Percentiles rank a stretch among this genome's conserved stretches.
phyloP scores from a whole-genome alignment of 2,113 vertebrate species.

The Malurus alboscapulatus region DNA sequence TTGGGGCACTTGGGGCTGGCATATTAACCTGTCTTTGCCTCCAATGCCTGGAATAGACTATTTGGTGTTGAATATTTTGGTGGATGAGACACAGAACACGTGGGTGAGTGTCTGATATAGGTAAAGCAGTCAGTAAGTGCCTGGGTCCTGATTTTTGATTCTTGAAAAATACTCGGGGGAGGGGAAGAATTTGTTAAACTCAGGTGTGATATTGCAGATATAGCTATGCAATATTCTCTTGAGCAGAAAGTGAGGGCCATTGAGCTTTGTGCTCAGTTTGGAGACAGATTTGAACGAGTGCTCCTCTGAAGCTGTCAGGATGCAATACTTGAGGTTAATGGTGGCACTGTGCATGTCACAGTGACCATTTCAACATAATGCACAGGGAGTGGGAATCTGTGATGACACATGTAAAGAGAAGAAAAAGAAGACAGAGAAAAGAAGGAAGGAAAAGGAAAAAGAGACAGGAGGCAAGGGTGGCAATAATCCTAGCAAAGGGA shows the following conservation, averaged over 20 bases:
- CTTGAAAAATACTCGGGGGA: not conserved
- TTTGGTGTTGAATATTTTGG: not conserved
- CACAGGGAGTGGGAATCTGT: not conserved
- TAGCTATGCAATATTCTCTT: not conserved
- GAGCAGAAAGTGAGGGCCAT: not conserved
- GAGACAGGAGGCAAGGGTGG: not conserved
- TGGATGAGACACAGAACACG: not conserved
- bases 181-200: not conserved
- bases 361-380: not conserved
- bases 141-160: not conserved
- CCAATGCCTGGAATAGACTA: not conserved
- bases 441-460: not conserved
- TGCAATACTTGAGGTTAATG: not conserved
- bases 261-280: not conserved
- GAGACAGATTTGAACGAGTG: not conserved
- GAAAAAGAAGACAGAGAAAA: not conserved
- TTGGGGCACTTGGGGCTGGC: not conserved
- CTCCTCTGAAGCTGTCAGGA: not conserved
- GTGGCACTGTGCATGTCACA: not conserved
- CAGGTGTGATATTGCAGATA: not conserved
- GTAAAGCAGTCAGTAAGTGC: not conserved
- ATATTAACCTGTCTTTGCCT: not conserved
- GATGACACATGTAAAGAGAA: not conserved
- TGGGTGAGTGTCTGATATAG: not conserved
- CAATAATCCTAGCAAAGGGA: constrained; percentile 31